Base-by-base conservation (phyloP, 2,113 vertebrate genomes). In the Piprites chloris region DNA sequence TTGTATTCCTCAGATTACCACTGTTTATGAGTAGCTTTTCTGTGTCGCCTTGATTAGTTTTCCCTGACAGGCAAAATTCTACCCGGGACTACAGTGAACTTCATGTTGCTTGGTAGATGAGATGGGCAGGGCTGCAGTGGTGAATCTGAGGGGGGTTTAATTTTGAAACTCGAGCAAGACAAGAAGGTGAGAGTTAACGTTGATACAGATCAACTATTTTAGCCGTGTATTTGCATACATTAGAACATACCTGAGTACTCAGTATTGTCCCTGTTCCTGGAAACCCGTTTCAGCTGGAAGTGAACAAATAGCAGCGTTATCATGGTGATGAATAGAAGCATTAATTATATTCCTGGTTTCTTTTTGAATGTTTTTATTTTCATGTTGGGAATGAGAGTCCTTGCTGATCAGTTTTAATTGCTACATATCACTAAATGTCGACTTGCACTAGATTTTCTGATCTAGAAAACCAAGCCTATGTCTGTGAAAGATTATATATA, bases 1-100 rank as follows among this genome's bases (percentile, higher is more conserved):
- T 37, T 22, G 78, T 71, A 12, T 14, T 6, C 2, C 24, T 23
- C 35, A 1, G 4, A 30, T 39, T 35, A 5, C 8, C 1, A 1
- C 69, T 86, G n/a, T 61, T 71, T 19, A 0, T 84, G n/a, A 41
- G 9, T 11, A 42, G 58, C 20, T 88, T 73, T 94, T 84, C 21
- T 9, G 46, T 79, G 13, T 69, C 56, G 62, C 52, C 87, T 65
- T 39, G 28, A 30, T 76, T 77, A 41, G 41, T 53, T 92, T 49
- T 18, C n/a, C 8, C 63, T 59, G 47, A 65, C 47, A 50, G 71
- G 55, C 68, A 78, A 68, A 77, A 41, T 66, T 90, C 32, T 69
- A 9, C 67, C 33, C 17, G 6, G 2, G 39, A 5, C 42, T n/a
- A 9, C 42, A 58, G 23, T n/a, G 21, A 23, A 3, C 17, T 80